Evolutionary conservation across 2,888 invertebrate species (phyloP).

Genomic region (Torymus texanus): DNA sequence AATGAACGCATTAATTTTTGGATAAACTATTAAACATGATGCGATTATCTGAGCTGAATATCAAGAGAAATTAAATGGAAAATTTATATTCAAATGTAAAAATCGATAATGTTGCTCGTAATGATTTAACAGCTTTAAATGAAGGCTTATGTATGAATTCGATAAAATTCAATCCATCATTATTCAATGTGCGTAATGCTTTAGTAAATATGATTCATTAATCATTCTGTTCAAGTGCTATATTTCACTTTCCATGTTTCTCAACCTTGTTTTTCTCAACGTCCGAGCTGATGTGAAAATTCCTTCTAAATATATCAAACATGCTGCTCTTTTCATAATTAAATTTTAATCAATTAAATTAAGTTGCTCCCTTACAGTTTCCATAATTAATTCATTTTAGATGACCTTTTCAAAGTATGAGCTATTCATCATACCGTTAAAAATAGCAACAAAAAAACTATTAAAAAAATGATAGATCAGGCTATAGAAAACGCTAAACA

Average conservation of each 20-base stretch:
- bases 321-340: no score
- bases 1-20: neutral
- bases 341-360: no score
- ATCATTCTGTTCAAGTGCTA: conserved; percentile 12
- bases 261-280: conserved; percentile 1
- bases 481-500: no score
- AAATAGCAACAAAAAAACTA: no score
- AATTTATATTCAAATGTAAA: conserved; percentile 21
- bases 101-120: conserved; percentile 6
- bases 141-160: conserved; percentile 19
- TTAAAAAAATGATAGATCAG: no score
- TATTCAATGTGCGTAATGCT: conserved; percentile 35
- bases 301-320: neutral
- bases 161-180: conserved; percentile 38
- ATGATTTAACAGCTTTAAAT: conserved; percentile 29
- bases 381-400: no score
- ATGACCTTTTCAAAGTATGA: no score
- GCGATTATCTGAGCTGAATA: no score
- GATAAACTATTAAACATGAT: neutral
- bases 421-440: no score
- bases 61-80: neutral
- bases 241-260: conserved; percentile 24
- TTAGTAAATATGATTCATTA: conserved; percentile 38
- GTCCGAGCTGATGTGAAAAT: neutral
- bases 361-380: no score